Percentiles rank a stretch among this genome's conserved stretches.
Conservation (phyloP, 30 jellyfish, hydroid and myxozoan genomes). For the Aurelia sp. region DNA sequence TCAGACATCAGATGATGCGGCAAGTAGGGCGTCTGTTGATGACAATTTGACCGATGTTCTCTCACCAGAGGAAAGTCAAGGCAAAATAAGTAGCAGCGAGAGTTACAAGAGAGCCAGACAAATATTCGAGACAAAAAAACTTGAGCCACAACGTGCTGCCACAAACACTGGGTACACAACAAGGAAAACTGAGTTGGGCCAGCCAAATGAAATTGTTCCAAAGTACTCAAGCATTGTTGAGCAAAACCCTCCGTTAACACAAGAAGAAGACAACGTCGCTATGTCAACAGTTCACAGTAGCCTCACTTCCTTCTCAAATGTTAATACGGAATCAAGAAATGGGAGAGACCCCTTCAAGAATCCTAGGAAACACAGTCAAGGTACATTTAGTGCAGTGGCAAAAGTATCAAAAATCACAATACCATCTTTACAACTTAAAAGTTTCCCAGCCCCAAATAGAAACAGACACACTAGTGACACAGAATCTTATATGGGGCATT, state of each 20-base stretch:
- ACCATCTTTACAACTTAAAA: conserved; percentile 76
- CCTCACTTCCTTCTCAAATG: conserved; percentile 25
- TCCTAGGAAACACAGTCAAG: conserved; percentile 45
- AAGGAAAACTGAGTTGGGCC: neutral
- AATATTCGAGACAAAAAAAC: conserved; percentile 64
- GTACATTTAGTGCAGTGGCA: conserved; percentile 76
- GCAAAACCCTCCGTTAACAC: conserved; percentile 54
- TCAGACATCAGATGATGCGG: conserved; percentile 69
- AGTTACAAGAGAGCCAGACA: conserved; percentile 75
- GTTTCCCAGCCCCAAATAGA: conserved; percentile 44
- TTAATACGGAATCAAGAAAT: conserved; percentile 51
- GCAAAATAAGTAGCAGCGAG: conserved; percentile 49
- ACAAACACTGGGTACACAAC: conserved; percentile 2
- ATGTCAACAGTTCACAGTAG: conserved; percentile 67
- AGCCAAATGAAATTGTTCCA: conserved; percentile 25
- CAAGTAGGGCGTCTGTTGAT: conserved; percentile 75
- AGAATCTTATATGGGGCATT: conserved; percentile 62
- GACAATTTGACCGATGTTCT: conserved; percentile 56
- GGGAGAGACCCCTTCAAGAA: conserved; percentile 39
- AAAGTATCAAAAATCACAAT: conserved; percentile 80
- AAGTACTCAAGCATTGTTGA: conserved; percentile 26
- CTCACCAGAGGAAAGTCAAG: conserved; percentile 64
- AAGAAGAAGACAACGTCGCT: conserved; percentile 35
- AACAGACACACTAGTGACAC: conserved; percentile 72
- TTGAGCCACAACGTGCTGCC: conserved; percentile 49